Evolutionary conservation across 2,888 invertebrate species (phyloP), one percentile per base, ranked within the genome.

Genomic region (Eupeodes latifasciatus): DNA sequence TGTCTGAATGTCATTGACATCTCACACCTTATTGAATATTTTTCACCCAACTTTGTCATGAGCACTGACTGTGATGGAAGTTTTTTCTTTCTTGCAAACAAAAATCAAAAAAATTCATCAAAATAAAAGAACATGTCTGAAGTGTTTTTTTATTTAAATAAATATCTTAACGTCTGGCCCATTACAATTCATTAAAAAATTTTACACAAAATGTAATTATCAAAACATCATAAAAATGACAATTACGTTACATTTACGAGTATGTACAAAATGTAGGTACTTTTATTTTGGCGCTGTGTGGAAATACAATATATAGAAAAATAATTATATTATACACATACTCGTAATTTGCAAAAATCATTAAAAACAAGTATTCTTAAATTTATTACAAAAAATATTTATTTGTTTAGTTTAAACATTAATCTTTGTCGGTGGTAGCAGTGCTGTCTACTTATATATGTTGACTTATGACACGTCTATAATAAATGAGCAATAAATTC

Each of bases 11-110:
- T 72, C 59, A 72, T 34, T 72, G 72, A 72, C 72, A 47, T 34
- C 47, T 72, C 59, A 59, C 72, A 72, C 72, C 72, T 72, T 59
- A 47, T 47, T 34, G 27, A 72, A 72, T 57, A 59, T 47, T 72
- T 72, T 72, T 72, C n/a, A n/a, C 5, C 44, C 2, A 34, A 27
- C 27, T 72, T 57, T 72, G 47, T 59, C 72, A 16, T 40, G n/a
- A 36, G 9, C 9, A 51, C 53, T 34, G 36, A 11, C 51, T 5
- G 34, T 53, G 4, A 40, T 40, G 36, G 71, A 40, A n/a, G 40
- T 27, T 19, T n/a, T 44, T 44, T n/a, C 14, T 5, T 67, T 51
- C n/a, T n/a, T 72, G 10, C 7, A 36, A 40, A 62, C 19, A 49
- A 6, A 9, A 64, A 12, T 6, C 12, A 19, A 64, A 27, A 27